Evolutionary conservation across 2,888 invertebrate genomes (phyloP), one percentile per base, ranked within the genome.

Genomic region (Leptarthrus brevirostris): DNA sequence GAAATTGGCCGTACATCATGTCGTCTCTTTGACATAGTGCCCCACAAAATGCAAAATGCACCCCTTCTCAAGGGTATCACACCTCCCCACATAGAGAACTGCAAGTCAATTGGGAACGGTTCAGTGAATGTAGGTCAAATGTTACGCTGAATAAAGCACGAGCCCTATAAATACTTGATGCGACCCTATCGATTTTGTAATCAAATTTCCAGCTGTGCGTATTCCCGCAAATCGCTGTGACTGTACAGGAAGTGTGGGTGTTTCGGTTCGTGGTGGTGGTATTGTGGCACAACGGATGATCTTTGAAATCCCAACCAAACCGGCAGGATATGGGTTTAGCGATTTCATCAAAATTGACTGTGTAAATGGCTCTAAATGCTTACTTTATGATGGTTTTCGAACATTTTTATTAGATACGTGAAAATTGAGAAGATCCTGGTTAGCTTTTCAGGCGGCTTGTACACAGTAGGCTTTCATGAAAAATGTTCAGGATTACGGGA

Each of bases 121-220:
- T 36, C 40, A 20, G 16, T 54, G 44, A 61, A 74, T 71, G 22
- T 74, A 71, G 74, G 74, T 56, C 74, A 71, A 24, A 74, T 71
- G 47, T 71, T 74, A 47, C 58, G 36, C 70, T 71, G 71, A 58
- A 74, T 74, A 58, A 71, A 61, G 53, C 61, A 71, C 30, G 53
- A 53, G 30, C 47, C 53, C 64, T 49, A 53, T 74, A 74, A 74
- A 74, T 74, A 61, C 61, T 74, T 52, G 53, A 70, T 52, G 70
- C 49, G 52, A 20, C 53, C 53, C 53, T 30, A 70, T 70, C 70
- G 70, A 70, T 70, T 70, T 70, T 70, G 70, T 53, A 70, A 70
- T 70, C 52, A 70, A 70, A 70, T 70, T 70, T 70, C 36, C 58
- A 58, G 58, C 20, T 58, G 58, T 40, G 36, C 58, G 58, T 34